phyloP scores from a whole-genome alignment of 92 coral and sea anemone species.

The Umimayanthus chanpuru region DNA sequence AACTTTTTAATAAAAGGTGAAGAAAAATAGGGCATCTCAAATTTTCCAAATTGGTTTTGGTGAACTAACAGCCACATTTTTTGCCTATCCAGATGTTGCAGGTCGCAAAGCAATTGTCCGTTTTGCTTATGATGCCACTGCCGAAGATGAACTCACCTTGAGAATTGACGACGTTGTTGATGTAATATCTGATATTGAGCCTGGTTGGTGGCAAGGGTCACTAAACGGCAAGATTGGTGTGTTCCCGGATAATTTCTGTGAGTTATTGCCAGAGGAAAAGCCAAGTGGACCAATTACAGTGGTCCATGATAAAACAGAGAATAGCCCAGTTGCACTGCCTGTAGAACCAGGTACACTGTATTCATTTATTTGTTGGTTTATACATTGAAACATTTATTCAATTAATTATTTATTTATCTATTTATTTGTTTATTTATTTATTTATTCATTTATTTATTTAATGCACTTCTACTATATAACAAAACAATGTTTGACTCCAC shows the following conservation, averaged over 20 bases:
- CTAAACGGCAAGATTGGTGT: slow-evolving; percentile 68
- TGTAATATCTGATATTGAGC: slow-evolving; percentile 73
- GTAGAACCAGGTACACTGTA: slow-evolving; percentile 46
- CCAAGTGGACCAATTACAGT: not conserved
- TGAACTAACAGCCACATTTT: too few species aligned
- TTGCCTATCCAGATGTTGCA: slow-evolving; percentile 33
- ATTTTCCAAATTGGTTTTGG: too few species aligned
- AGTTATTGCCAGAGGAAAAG: slow-evolving; percentile 60
- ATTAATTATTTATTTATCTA: too few species aligned
- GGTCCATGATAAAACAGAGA: not conserved
- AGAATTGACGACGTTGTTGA: slow-evolving; percentile 66
- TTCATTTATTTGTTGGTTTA: too few species aligned
- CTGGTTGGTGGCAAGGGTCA: slow-evolving; percentile 95
- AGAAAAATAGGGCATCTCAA: too few species aligned
- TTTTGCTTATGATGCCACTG: slow-evolving; percentile 83
- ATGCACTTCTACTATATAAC: too few species aligned
- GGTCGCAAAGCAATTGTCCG: slow-evolving; percentile 81
- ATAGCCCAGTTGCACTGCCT: slow-evolving; percentile 15
- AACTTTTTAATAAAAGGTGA: too few species aligned
- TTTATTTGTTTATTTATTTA: too few species aligned
- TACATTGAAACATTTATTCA: too few species aligned
- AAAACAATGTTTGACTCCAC: too few species aligned
- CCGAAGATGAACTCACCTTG: slow-evolving; percentile 81
- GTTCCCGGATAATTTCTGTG: slow-evolving; percentile 93
- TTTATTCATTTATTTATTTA: too few species aligned